Conservation (phyloP, 2,113 vertebrate genomes). For the Leucosticte australis region DNA sequence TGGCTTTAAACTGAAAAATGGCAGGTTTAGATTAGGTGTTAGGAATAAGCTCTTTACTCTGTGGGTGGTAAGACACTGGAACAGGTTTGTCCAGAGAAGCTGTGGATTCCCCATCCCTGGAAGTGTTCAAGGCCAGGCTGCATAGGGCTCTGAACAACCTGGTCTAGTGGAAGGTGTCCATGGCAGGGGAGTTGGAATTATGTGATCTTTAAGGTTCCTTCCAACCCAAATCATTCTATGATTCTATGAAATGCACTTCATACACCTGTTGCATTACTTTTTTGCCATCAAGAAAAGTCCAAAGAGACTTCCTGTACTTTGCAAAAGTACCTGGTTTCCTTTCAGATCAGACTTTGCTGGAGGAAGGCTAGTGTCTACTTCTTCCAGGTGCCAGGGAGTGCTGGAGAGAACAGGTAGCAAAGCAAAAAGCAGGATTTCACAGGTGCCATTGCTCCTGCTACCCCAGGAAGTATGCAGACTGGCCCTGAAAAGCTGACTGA, state of each 20-base stretch:
- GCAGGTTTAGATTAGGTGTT: background rate
- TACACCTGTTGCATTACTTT: background rate
- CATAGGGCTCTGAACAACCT: background rate
- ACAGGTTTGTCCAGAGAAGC: background rate
- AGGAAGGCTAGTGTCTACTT: background rate
- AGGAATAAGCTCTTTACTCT: background rate
- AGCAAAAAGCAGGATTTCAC: background rate
- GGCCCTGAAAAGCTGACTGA: background rate
- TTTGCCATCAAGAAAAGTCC: background rate
- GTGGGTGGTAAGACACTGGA: background rate
- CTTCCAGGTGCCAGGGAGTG: background rate
- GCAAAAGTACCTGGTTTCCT: background rate
- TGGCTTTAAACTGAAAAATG: background rate
- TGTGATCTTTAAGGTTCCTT: background rate
- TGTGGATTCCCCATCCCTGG: background rate
- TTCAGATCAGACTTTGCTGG: background rate
- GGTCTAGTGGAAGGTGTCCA: background rate
- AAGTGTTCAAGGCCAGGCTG: background rate
- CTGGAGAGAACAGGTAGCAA: background rate
- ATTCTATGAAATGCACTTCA: background rate
- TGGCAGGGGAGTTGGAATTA: background rate
- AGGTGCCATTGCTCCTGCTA: background rate
- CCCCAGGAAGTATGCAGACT: background rate
- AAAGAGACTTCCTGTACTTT: background rate
- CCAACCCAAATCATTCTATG: background rate